Conservation (phyloP, 2,113 vertebrate genomes). For the Tetraodon nigroviridis region DNA sequence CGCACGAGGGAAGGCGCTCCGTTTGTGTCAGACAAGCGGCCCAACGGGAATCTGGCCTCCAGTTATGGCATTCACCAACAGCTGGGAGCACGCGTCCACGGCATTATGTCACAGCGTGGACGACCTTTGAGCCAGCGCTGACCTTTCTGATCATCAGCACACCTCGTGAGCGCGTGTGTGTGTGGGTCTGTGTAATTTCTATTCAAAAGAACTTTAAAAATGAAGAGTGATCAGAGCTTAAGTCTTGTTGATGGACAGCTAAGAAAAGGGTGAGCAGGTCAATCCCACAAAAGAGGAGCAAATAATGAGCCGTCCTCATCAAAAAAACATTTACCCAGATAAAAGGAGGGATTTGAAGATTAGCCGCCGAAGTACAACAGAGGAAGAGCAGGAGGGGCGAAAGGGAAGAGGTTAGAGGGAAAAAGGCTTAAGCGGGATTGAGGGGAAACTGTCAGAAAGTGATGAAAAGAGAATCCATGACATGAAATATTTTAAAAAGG, state of each 20-base stretch:
- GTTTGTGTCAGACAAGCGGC: neutral
- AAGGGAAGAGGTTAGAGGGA: slow-evolving; percentile 32
- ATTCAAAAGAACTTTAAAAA: neutral
- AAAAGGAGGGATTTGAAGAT: slow-evolving; percentile 31
- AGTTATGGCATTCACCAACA: neutral
- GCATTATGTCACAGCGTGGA: neutral
- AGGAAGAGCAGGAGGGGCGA: neutral
- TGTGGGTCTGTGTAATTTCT: too few relatives aligned
- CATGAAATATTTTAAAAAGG: slow-evolving; percentile 50
- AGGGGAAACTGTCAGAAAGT: slow-evolving; percentile 16
- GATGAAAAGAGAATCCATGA: slow-evolving; percentile 19
- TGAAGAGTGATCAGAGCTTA: slow-evolving; percentile 18
- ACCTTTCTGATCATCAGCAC: too few relatives aligned
- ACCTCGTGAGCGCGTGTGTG: too few relatives aligned
- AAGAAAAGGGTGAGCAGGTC: slow-evolving; percentile 26
- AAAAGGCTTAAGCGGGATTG: slow-evolving; percentile 9
- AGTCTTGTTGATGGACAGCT: slow-evolving; percentile 38
- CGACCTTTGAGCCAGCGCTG: too few relatives aligned
- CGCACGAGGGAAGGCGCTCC: slow-evolving; percentile 7
- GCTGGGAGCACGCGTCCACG: neutral
- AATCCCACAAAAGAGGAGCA: slow-evolving; percentile 13
- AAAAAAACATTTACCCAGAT: slow-evolving; percentile 28
- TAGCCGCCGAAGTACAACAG: slow-evolving; percentile 17
- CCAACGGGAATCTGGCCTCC: neutral
- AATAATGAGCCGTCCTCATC: slow-evolving; percentile 12